These are phyloP conservation scores for Copsychus sechellarum DNA, from an alignment of 2,113 vertebrate genomes.

Conservation along the genomic window DNA sequence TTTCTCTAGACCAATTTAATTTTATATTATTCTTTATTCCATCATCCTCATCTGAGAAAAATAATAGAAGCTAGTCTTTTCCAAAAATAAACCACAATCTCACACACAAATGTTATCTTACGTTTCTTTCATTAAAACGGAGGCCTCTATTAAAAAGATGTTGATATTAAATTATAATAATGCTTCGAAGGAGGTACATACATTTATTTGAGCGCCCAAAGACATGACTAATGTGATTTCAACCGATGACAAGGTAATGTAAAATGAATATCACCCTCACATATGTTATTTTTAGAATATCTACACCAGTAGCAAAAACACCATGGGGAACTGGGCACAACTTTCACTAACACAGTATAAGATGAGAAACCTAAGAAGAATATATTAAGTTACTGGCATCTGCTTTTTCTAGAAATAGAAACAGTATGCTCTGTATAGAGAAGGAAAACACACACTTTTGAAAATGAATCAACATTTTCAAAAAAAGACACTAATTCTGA, in stretches of 20 bases:
- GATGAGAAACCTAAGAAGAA: slow-evolving; percentile 51
- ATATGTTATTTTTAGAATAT: slow-evolving; percentile 49
- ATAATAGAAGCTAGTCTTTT: background rate
- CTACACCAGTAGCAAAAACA: slow-evolving; percentile 46
- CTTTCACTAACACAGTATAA: slow-evolving; percentile 38
- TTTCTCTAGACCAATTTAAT: background rate
- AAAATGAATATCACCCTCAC: slow-evolving; percentile 4
- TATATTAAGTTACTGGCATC: slow-evolving; percentile 57
- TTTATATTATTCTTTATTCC: background rate
- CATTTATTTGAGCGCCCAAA: background rate
- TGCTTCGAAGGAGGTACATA: background rate
- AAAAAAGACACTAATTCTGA: background rate
- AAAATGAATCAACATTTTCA: slow-evolving; percentile 35
- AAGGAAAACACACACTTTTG: slow-evolving; percentile 27
- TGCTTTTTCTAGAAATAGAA: slow-evolving; percentile 60
- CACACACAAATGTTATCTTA: background rate
- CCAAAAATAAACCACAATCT: background rate
- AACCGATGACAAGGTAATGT: background rate
- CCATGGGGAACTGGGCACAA: slow-evolving; percentile 10
- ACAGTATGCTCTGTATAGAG: background rate
- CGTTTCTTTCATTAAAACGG: background rate
- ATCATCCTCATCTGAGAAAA: background rate
- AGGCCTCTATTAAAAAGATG: background rate
- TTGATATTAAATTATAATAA: background rate
- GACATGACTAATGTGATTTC: slow-evolving; percentile 12